These are phyloP conservation scores for Augochlora pura DNA, from an alignment of 1,140 invertebrate genomes.

Conservation along the genomic window DNA sequence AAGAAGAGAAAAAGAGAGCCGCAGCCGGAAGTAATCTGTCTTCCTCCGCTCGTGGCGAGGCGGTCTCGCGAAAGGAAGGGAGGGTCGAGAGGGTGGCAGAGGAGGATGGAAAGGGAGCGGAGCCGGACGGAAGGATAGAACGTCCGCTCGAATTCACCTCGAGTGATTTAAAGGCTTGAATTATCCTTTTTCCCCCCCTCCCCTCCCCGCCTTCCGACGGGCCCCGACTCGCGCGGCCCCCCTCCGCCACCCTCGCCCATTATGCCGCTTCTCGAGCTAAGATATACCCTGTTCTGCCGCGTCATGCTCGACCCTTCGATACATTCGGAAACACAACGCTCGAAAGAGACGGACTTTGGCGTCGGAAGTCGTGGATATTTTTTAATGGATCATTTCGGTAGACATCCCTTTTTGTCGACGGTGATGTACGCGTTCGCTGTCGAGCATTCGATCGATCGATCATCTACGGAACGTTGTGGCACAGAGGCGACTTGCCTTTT, in stretches of 20 bases:
- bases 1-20: slow-evolving; percentile 30
- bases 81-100: background rate
- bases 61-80: slow-evolving; percentile 47
- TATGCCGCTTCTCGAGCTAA: background rate
- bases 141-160: slow-evolving; percentile 57
- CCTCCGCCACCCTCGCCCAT: slow-evolving; percentile 1
- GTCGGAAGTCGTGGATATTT: too few relatives aligned
- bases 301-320: too few relatives aligned
- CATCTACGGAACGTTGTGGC: too few relatives aligned
- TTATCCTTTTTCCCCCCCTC: slow-evolving; percentile 47
- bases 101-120: background rate
- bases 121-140: slow-evolving; percentile 8
- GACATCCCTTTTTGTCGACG: too few relatives aligned
- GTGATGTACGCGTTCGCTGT: too few relatives aligned
- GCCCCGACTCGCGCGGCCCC: background rate
- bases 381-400: too few relatives aligned
- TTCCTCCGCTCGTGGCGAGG: slow-evolving; percentile 53
- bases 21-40: slow-evolving; percentile 68
- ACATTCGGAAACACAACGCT: too few relatives aligned
- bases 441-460: too few relatives aligned
- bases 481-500: too few relatives aligned
- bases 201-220: slow-evolving; percentile 13
- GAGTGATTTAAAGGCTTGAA: slow-evolving; percentile 62
- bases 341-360: too few relatives aligned
- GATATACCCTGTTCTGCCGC: too few relatives aligned